Conservation (phyloP, 1,140 invertebrate genomes). For the Sarcophaga peregrina region DNA sequence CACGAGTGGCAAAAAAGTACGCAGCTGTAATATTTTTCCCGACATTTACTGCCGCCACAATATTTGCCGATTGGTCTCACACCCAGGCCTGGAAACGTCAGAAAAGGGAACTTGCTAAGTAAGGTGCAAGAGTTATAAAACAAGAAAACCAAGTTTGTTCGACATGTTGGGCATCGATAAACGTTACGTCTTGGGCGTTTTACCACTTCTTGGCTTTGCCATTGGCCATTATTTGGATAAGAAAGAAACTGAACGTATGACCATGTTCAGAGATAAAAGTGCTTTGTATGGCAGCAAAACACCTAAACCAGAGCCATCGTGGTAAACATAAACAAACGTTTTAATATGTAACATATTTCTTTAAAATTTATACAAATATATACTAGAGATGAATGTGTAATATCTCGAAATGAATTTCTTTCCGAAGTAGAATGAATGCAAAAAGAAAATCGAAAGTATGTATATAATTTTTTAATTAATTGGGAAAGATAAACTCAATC, state of each 20-base stretch:
- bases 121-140: slow-evolving; percentile 43
- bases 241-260: slow-evolving; percentile 77
- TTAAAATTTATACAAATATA: background rate
- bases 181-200: slow-evolving; percentile 62
- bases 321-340: slow-evolving; percentile 2
- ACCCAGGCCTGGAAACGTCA: slow-evolving; percentile 77
- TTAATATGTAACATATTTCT: background rate
- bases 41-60: slow-evolving; percentile 68
- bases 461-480: no score
- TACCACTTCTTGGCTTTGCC: slow-evolving; percentile 70
- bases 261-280: slow-evolving; percentile 80
- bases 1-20: slow-evolving; percentile 68
- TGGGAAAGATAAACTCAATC: no score
- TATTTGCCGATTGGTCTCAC: slow-evolving; percentile 76
- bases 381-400: no score
- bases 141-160: slow-evolving; percentile 55
- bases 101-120: slow-evolving; percentile 59
- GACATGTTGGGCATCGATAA: slow-evolving; percentile 69
- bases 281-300: slow-evolving; percentile 76
- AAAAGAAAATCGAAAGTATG: no score
- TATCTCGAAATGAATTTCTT: no score
- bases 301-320: slow-evolving; percentile 53
- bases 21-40: slow-evolving; percentile 75
- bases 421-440: no score
- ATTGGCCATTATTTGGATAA: slow-evolving; percentile 75